A percentile compares a stretch with the other conserved stretches of the same genome.
Conservation (phyloP, 1,140 invertebrate genomes). For the Heliconius melpomene region DNA sequence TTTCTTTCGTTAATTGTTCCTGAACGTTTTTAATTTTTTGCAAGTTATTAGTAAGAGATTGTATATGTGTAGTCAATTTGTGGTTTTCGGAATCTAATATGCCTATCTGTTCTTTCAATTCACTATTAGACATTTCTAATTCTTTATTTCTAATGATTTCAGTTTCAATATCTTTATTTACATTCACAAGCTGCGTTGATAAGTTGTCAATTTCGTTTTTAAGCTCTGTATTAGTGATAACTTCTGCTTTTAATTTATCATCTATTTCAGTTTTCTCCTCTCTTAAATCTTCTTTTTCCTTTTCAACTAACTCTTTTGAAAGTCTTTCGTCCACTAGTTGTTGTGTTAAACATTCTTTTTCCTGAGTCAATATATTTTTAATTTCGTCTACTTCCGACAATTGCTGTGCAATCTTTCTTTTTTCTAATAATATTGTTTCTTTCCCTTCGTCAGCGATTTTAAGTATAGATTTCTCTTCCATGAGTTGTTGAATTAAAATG, state of each 20-base stretch:
- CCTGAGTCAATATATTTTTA: constrained; percentile 37
- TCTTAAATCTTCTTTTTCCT: constrained; percentile 37
- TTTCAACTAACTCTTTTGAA: constrained; percentile 40
- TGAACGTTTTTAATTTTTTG: not conserved
- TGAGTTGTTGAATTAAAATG: constrained; percentile 44
- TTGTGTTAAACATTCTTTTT: constrained; percentile 50
- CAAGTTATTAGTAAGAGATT: constrained; percentile 10
- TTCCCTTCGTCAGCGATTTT: constrained; percentile 45
- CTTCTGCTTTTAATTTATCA: constrained; percentile 33
- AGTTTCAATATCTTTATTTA: constrained; percentile 21
- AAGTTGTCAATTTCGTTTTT: constrained; percentile 31
- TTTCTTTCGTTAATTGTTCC: constrained; percentile 40
- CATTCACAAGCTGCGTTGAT: constrained; percentile 22
- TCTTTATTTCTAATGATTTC: constrained; percentile 22
- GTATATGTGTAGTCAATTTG: not conserved
- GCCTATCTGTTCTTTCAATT: constrained; percentile 14
- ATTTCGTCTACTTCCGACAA: constrained; percentile 29
- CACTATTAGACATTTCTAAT: constrained; percentile 28
- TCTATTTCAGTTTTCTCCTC: constrained; percentile 35
- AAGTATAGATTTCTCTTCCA: constrained; percentile 43
- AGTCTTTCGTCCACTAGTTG: constrained; percentile 48
- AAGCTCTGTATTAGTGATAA: constrained; percentile 24
- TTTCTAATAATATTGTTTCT: constrained; percentile 36
- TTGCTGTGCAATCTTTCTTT: constrained; percentile 34
- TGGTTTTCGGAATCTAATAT: constrained; percentile 20